Conservation (phyloP, 2,888 invertebrate species). For the Tridacna crocea region DNA sequence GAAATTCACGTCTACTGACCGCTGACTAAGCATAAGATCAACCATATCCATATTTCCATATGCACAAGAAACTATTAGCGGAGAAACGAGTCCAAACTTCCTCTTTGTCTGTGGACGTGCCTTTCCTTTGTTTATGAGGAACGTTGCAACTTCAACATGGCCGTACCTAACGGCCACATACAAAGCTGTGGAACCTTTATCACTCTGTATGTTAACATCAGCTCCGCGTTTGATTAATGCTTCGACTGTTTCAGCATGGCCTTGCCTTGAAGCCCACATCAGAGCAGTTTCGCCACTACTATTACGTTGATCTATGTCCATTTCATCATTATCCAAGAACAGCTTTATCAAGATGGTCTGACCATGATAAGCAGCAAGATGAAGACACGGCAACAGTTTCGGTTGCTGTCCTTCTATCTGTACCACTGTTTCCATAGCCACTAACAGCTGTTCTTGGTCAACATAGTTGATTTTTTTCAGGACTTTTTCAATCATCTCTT, state of each 20-base stretch:
- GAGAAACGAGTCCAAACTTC: conserved; percentile 79
- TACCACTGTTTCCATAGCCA: conserved; percentile 67
- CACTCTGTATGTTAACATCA: conserved; percentile 73
- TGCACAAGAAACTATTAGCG: conserved; percentile 79
- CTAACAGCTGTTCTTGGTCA: not conserved
- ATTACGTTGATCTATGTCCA: conserved; percentile 71
- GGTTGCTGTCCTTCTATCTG: conserved; percentile 79
- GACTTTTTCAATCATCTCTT: conserved; percentile 55
- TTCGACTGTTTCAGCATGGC: conserved; percentile 64
- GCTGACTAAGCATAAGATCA: conserved; percentile 40
- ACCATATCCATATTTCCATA: conserved; percentile 73
- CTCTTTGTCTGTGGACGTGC: conserved; percentile 74
- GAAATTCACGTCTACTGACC: conserved; percentile 73
- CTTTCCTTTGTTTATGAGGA: conserved; percentile 71
- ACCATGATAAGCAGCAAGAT: conserved; percentile 73
- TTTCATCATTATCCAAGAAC: conserved; percentile 62
- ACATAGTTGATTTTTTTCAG: conserved; percentile 31
- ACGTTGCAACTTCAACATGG: conserved; percentile 68
- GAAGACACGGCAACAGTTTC: conserved; percentile 71
- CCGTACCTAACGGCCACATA: conserved; percentile 82
- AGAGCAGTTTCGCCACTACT: conserved; percentile 80
- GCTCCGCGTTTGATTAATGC: conserved; percentile 66
- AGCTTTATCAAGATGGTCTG: conserved; percentile 65
- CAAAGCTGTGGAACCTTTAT: conserved; percentile 81
- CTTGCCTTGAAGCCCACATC: conserved; percentile 79